Evolutionary conservation across 2,113 vertebrate genomes (phyloP), one percentile per base, ranked within the genome.

Genomic region (Cynoglossus semilaevis): DNA sequence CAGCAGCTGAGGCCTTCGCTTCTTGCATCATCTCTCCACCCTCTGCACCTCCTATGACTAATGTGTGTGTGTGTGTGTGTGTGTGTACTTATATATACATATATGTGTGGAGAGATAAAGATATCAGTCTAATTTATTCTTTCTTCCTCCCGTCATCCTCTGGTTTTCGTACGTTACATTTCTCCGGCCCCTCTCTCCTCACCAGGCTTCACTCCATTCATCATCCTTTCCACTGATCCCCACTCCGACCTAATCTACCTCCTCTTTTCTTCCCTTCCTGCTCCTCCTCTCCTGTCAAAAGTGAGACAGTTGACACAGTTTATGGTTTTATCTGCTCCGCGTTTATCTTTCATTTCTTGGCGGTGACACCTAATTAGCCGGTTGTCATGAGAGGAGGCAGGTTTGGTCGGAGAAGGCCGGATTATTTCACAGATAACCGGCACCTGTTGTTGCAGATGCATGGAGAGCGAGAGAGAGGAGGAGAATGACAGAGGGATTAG

Each of bases 351-450:
- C 71, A 63, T 66, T 79, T 69, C 13, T 63, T 63, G 1, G 38
- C 40, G 29, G 61, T 77, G 79, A 81, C 67, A 80, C 60, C 61
- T 64, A 84, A 86, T 85, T 87, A 87, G 74, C 49, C 53, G 61
- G 71, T 76, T 78, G 83, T 80, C 81, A 86, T 29, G 62, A 61
- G 70, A 64, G 59, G 51, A 64, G 55, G 46, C 55, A 9, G 18
- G 49, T 49, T 70, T 51, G 70, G 43, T n/a, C 48, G 54, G 6
- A 64, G 67, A 52, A 68, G 54, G 54, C 22, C 4, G 66, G 72
- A 71, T 74, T 72, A 45, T 61, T 77, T 74, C 29, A 41, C 63
- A 7, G 80, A 81, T 83, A 87, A 66, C 58, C 41, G 59, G 45
- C 58, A 51, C 48, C 55, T 51, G 71, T 69, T 73, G 75, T 59